Evolutionary conservation across 2,888 invertebrate species (phyloP), one percentile per base, ranked within the genome.

Genomic region (Epsilonema sp.): DNA sequence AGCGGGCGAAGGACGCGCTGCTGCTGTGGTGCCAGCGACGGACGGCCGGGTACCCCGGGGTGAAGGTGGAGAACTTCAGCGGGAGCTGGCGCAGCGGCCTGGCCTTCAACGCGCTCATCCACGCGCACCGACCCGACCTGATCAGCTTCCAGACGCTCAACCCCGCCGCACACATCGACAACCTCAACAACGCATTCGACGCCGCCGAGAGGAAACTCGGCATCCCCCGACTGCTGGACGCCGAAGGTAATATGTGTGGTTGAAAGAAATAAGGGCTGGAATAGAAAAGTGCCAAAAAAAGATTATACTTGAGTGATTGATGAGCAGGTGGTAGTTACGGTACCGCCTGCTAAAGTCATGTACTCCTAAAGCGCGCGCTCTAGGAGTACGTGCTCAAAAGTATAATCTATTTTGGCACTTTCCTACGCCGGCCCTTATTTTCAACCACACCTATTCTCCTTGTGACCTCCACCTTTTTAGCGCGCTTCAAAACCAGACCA

Each of bases 21-120:
- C 74, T 97, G 44, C 74, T 97, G 56, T 97, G 97, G 97, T 94
- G 94, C 65, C 94, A 97, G 71, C 76, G 92, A 46, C 94, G 90
- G 73, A 97, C 94, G 1, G 81, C 81, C 62, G 92, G 90, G 56
- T 94, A 89, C 49, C 54, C 58, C 13, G 58, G 59, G 48, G 70
- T 72, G n/a, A 60, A 70, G 49, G 66, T 72, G 44, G 65, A 64
- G 25, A 71, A 73, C 59, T 71, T 72, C 61, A 63, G 68, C 56
- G 80, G 79, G 59, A 89, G 89, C 36, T 97, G 94, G 94, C 74
- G 92, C 53, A 85, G 79, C 53, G 94, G 94, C 5, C 75, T 97
- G 55, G 97, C 87, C 38, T 97, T 97, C 74, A 94, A 92, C 69
- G 94, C 94, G 2, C 80, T 97, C 52, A 94, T 97, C 61, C 94